Base-by-base conservation (phyloP, 2,797 vertebrate species). In the Anabacerthia variegaticeps region DNA sequence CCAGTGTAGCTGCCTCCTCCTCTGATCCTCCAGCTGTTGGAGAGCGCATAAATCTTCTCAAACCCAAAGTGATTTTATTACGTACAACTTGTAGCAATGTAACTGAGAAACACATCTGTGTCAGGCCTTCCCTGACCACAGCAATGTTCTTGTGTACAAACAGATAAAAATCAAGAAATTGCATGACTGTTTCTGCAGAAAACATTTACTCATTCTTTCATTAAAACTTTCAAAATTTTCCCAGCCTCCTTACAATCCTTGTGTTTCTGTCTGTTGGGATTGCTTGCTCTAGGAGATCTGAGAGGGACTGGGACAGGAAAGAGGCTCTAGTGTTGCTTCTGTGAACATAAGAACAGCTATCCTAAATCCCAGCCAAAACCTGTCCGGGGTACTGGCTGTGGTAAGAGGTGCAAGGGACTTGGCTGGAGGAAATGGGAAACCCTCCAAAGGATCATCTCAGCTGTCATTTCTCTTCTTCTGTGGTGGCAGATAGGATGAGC, bases 391-490 rank as follows among this genome's bases (percentile, higher is more conserved):
- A 26, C 18, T 55, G 39, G 44, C 36, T 63, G 71, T 34, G 30
- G 21, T 18, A 78, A 63, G 6, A 83, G 51, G 26, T 2, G 5
- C 11, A 46, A 87, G 49, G 30, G 44, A 59, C 36, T 63, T 18
- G 10, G 44, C 30, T 8, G 39, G 32, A 68, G 18, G 16, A 65
- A 80, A 80, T 13, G 14, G 7, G 4, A 18, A 44, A 44, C 24
- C 30, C 37, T 34, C 34, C 32, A 41, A 52, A 54, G 21, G 8
- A 46, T 14, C 36, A 52, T 5, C 16, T 68, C 1, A 0, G 48
- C 32, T 41, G 28, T 32, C 56, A 44, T 6, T 26, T 59, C 27
- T 46, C 55, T 6, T 3, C 26, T 68, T 68, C 62, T 69, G 5
- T 77, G 19, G 24, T 48, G 19, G 26, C 11, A 62, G 56, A 14